Conservation (phyloP, 2,113 vertebrate species). For the Psammodynastes pulverulentus region DNA sequence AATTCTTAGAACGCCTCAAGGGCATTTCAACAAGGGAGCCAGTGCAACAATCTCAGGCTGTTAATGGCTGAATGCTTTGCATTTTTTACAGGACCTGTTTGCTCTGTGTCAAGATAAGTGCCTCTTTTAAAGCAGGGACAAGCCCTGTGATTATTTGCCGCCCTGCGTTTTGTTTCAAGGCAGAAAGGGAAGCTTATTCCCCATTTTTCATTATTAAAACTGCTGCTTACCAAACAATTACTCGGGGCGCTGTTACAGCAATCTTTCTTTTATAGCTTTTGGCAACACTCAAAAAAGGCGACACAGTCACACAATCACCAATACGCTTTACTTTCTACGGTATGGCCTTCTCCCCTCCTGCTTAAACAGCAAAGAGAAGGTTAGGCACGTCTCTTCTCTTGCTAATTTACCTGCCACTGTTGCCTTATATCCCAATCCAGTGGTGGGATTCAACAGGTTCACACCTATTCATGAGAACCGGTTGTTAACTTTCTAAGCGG, state of each 20-base stretch:
- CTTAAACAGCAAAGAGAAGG: not conserved
- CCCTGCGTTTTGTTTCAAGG: not conserved
- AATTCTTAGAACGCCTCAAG: constrained; percentile 23
- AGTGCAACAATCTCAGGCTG: constrained; percentile 2
- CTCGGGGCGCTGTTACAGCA: not conserved
- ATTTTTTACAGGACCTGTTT: constrained; percentile 19
- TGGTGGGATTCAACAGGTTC: too few relatives aligned
- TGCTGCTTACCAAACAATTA: not conserved
- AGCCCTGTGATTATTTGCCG: constrained; percentile 18
- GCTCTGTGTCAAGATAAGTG: constrained; percentile 9
- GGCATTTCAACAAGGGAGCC: constrained; percentile 16
- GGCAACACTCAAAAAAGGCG: not conserved
- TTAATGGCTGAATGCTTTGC: not conserved
- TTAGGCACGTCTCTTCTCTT: not conserved
- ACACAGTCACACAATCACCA: not conserved
- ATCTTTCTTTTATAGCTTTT: not conserved
- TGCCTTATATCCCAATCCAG: not conserved
- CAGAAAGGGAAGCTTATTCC: not conserved
- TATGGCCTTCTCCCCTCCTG: not conserved
- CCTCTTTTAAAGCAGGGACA: not conserved
- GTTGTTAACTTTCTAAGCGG: too few relatives aligned
- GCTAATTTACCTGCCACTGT: not conserved
- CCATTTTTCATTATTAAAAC: constrained; percentile 3
- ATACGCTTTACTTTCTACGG: not conserved
- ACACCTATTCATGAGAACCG: too few relatives aligned